Base-by-base conservation (phyloP, 2,888 invertebrate genomes). In the Apeira syringaria region DNA sequence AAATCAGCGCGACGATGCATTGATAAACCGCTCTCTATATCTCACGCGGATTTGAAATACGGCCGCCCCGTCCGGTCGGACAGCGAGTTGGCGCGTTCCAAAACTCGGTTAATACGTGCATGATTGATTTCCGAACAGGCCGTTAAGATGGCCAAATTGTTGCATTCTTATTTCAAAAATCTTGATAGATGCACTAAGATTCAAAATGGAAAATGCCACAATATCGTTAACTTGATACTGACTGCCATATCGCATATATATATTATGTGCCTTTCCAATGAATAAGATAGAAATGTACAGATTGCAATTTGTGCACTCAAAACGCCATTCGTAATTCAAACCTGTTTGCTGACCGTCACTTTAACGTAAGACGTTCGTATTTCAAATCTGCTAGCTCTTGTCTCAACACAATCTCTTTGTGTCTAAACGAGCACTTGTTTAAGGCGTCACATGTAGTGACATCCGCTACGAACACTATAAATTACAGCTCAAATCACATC, bases 401-500 rank as follows among this genome's bases (percentile, higher is more conserved):
- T 48, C 46, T 34, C 42, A 47, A 39, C 48, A 42, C 47, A 52
- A 44, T 49, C 38, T 50, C 45, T 50, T 51, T 47, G 48, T 47
- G 47, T 41, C 38, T 46, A 46, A 53, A 53, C 50, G 50, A 42
- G 43, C 37, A 45, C 69, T 76, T 80, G 79, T 84, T 84, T 81
- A 84, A 74, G 68, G 74, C 73, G 63, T 63, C 71, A 68, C 61
- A 63, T 64, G 72, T 67, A 65, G 72, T 66, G 80, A 76, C 83
- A 77, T 80, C 77, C 73, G 75, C 66, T 75, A 80, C 74, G 80
- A 80, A 81, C 81, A 81, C 74, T 82, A 86, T 89, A 87, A 88
- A 88, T 88, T 86, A 88, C 77, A 67, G 62, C 80, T 84, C 74
- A 85, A 88, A 89, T 87, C 88, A 87, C 85, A 85, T 84, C 74